phyloP scores from a whole-genome alignment of 2,113 vertebrate species.

The Xiphophorus hellerii region DNA sequence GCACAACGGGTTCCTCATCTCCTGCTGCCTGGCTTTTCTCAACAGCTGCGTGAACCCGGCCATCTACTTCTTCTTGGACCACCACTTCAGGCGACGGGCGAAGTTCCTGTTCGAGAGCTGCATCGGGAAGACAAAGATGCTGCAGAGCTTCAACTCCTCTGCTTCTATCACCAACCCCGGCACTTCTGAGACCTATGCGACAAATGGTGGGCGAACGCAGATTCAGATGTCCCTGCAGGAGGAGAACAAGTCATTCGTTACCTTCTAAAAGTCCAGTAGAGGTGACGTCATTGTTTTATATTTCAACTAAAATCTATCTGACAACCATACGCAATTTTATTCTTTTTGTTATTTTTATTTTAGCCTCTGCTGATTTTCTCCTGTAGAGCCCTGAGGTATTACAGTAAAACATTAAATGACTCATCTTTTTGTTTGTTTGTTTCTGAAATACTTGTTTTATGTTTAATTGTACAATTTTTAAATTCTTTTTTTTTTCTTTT shows the following conservation, averaged over 20 bases:
- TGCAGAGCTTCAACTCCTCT: constrained; percentile 51
- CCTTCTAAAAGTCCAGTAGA: neutral
- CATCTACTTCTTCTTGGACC: constrained; percentile 86
- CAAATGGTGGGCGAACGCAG: constrained; percentile 47
- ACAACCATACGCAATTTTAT: too few species aligned
- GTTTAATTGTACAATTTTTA: too few species aligned
- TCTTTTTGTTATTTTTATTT: too few species aligned
- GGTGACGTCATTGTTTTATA: neutral
- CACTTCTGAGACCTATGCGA: constrained; percentile 66
- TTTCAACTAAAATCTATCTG: neutral
- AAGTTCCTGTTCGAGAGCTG: constrained; percentile 36
- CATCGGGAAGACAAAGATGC: constrained; percentile 17
- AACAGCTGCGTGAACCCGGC: constrained; percentile 89
- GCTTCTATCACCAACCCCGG: constrained; percentile 55
- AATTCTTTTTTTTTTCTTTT: neutral
- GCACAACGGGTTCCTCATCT: constrained; percentile 69
- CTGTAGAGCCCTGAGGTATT: too few species aligned
- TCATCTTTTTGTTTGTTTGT: neutral
- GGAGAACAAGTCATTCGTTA: neutral
- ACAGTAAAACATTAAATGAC: too few species aligned
- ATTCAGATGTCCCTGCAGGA: constrained; percentile 38
- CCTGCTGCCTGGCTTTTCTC: constrained; percentile 86
- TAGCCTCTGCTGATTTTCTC: too few species aligned
- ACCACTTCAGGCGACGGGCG: constrained; percentile 78
- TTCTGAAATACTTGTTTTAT: neutral